phyloP scores from a whole-genome alignment of 2,113 vertebrate genomes.

The Misgurnus anguillicaudatus region DNA sequence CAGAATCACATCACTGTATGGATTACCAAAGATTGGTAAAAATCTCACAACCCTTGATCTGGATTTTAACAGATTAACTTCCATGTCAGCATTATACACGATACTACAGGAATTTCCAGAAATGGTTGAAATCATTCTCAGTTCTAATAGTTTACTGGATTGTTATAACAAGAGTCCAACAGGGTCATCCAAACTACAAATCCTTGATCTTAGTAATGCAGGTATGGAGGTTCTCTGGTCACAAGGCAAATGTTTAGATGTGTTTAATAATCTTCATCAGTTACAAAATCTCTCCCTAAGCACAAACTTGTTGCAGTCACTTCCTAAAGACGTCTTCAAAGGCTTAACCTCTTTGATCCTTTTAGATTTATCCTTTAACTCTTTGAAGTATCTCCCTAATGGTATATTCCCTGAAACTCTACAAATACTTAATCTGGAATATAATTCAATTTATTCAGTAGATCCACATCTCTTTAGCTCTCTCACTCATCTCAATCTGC shows the following conservation, averaged over 20 bases:
- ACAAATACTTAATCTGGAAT: constrained; percentile 71
- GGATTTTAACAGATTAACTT: constrained; percentile 73
- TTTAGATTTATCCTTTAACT: constrained; percentile 81
- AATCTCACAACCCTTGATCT: constrained; percentile 68
- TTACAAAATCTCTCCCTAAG: constrained; percentile 74
- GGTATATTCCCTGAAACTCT: constrained; percentile 77
- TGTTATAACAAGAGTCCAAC: constrained; percentile 52
- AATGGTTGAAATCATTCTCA: constrained; percentile 68
- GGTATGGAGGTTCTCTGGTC: constrained; percentile 81
- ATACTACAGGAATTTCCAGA: constrained; percentile 63
- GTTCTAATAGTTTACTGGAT: constrained; percentile 75
- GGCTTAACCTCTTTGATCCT: constrained; percentile 71
- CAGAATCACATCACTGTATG: constrained; percentile 63
- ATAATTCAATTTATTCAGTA: constrained; percentile 81
- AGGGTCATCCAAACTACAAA: constrained; percentile 64
- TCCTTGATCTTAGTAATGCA: constrained; percentile 80
- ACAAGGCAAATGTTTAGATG: constrained; percentile 71
- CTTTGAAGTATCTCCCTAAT: constrained; percentile 71
- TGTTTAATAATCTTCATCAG: constrained; percentile 77
- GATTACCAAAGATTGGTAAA: background rate
- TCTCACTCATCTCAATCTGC: constrained; percentile 71
- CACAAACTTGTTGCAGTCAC: constrained; percentile 74
- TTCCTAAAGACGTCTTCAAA: constrained; percentile 79
- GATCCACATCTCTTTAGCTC: constrained; percentile 75
- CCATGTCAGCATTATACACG: constrained; percentile 69